Conservation (phyloP, 2,888 invertebrate genomes). For the Nephrotoma appendiculata region DNA sequence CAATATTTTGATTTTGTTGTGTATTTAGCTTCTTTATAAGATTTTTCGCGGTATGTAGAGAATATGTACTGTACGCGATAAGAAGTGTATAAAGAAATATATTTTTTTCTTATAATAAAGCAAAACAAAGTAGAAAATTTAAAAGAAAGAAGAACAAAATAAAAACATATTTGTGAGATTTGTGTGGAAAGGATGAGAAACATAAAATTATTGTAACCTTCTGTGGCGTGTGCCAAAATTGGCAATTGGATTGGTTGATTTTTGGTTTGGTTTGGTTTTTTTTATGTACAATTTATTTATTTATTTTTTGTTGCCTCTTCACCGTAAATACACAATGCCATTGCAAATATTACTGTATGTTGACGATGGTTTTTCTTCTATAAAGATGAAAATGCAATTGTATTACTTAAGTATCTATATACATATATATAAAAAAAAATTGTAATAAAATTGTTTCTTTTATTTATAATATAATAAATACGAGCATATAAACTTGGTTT, state of each 20-base stretch:
- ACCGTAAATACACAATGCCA: background rate
- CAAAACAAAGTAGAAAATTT: background rate
- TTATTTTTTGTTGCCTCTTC: slow-evolving; percentile 1
- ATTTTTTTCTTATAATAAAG: background rate
- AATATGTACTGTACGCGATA: background rate
- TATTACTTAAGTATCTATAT: background rate
- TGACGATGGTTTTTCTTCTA: background rate
- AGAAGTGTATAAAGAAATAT: background rate
- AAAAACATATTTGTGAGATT: slow-evolving; percentile 1
- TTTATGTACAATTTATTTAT: background rate
- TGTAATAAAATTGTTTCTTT: background rate
- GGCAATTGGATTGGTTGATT: slow-evolving; percentile 13
- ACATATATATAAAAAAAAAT: background rate
- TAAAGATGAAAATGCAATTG: background rate
- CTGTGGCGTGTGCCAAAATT: slow-evolving; percentile 17
- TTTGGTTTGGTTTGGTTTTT: slow-evolving; percentile 2
- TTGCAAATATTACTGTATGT: background rate
- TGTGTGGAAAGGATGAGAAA: slow-evolving; percentile 3
- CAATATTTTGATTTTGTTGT: background rate
- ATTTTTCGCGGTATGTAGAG: background rate
- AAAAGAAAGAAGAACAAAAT: background rate
- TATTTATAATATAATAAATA: background rate
- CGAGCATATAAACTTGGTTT: slow-evolving; percentile 10
- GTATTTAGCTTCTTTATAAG: background rate
- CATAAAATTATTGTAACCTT: slow-evolving; percentile 11